Evolutionary conservation across 2,797 vertebrate genomes (phyloP).

Genomic region (Girardinus metallicus): DNA sequence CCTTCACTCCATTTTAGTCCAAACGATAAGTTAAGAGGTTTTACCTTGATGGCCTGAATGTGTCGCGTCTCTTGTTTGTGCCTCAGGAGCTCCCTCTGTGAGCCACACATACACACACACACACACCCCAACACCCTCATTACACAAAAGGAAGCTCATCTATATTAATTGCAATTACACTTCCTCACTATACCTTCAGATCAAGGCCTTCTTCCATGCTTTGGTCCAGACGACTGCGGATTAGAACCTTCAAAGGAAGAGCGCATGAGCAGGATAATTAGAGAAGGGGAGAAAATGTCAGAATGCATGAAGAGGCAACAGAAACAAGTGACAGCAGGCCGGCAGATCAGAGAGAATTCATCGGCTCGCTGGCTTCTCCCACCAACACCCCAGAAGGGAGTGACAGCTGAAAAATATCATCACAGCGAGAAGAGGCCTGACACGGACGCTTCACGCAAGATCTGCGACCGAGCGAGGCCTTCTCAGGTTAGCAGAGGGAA

Average conservation of each 20-base stretch:
- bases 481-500: constrained; percentile 50
- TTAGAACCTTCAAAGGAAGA: constrained; percentile 86
- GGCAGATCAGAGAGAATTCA: constrained; percentile 69
- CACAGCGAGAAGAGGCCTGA: constrained; percentile 60
- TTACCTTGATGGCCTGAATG: constrained; percentile 96
- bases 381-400: constrained; percentile 38
- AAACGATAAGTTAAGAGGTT: constrained; percentile 54
- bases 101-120: constrained; percentile 34
- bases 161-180: constrained; percentile 57
- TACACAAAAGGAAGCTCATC: constrained; percentile 43
- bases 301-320: constrained; percentile 44
- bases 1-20: constrained; percentile 45
- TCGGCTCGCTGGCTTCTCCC: constrained; percentile 28
- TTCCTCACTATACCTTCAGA: constrained; percentile 88
- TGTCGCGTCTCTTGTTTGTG: constrained; percentile 96
- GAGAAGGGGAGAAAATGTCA: constrained; percentile 60
- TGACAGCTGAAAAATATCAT: constrained; percentile 51
- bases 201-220: constrained; percentile 94
- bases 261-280: constrained; percentile 56
- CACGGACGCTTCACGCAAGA: constrained; percentile 51
- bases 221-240: constrained; percentile 95
- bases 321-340: constrained; percentile 39
- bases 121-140: constrained; percentile 21
- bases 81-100: constrained; percentile 92
- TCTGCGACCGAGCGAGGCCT: constrained; percentile 38